Evolutionary conservation across 2,888 invertebrate species (phyloP).

Genomic region (Thereva unica): DNA sequence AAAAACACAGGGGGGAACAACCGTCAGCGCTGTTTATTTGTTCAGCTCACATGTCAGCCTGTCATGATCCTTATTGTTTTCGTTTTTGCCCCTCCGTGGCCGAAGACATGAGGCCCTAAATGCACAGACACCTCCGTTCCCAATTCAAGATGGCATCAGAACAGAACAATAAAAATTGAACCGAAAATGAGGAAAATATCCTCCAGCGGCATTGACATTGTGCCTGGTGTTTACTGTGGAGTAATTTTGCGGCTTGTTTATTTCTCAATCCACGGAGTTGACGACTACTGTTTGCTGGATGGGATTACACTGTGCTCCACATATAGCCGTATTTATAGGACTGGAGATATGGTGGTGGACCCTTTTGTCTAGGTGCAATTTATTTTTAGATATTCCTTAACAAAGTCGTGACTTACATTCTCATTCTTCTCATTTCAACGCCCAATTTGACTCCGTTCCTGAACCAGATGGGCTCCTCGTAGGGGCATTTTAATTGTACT

Average conservation of each 20-base stretch:
- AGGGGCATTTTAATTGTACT: constrained; percentile 43
- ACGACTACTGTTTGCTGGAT: too few species aligned
- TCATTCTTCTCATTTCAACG: constrained; percentile 40
- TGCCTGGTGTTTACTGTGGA: too few species aligned
- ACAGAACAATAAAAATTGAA: too few species aligned
- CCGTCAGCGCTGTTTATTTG: constrained; percentile 17
- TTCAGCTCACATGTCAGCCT: constrained; percentile 19
- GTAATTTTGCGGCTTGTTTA: too few species aligned
- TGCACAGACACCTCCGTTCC: too few species aligned
- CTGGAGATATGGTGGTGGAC: neutral
- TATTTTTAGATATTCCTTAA: constrained; percentile 2
- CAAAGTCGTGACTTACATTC: constrained; percentile 42
- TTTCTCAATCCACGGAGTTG: too few species aligned
- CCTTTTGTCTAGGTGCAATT: neutral
- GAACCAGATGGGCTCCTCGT: constrained; percentile 45
- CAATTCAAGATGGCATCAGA: too few species aligned
- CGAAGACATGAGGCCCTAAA: neutral
- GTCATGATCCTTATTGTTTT: constrained; percentile 19
- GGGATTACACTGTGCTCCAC: too few species aligned
- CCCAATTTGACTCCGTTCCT: constrained; percentile 43
- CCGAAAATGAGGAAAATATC: too few species aligned
- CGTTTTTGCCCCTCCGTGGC: neutral
- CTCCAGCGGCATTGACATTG: too few species aligned
- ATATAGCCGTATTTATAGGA: too few species aligned
- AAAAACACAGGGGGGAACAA: neutral